These are phyloP conservation scores for Eudasyphora cyanicolor DNA, from an alignment of 2,888 invertebrate species.

Conservation along the genomic window DNA sequence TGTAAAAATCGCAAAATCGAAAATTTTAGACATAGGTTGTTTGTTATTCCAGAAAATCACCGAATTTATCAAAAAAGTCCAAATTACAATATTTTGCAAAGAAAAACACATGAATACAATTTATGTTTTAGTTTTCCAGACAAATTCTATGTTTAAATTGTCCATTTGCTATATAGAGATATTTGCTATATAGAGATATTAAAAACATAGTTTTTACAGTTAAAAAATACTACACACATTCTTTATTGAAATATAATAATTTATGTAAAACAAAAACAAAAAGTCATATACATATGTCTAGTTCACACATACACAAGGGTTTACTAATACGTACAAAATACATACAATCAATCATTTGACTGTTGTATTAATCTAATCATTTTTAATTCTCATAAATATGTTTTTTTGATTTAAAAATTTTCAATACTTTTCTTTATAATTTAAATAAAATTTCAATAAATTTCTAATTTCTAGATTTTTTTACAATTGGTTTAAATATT, in stretches of 20 bases:
- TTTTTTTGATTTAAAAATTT: slow-evolving; percentile 50
- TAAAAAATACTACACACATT: not conserved
- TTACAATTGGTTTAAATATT: slow-evolving; percentile 61
- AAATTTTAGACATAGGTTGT: too few relatives aligned
- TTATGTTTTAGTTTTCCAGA: too few relatives aligned
- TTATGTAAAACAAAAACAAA: slow-evolving; percentile 66
- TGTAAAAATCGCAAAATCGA: too few relatives aligned
- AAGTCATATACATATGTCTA: not conserved
- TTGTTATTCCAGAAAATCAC: too few relatives aligned
- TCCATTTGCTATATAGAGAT: too few relatives aligned
- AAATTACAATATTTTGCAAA: too few relatives aligned
- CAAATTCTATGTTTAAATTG: too few relatives aligned
- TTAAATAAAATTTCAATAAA: slow-evolving; percentile 40
- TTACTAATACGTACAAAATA: slow-evolving; percentile 56
- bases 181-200: too few relatives aligned
- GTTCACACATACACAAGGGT: slow-evolving; percentile 48
- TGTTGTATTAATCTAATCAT: slow-evolving; percentile 57
- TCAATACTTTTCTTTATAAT: slow-evolving; percentile 48
- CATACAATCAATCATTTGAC: slow-evolving; percentile 41
- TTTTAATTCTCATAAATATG: slow-evolving; percentile 52
- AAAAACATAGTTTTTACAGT: too few relatives aligned
- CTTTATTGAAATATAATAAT: slow-evolving; percentile 62
- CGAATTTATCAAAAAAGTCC: too few relatives aligned
- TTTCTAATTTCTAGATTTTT: slow-evolving; percentile 29
- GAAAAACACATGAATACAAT: too few relatives aligned